A percentile compares a stretch with the other conserved stretches of the same genome.
phyloP scores from a whole-genome alignment of 1,140 invertebrate species.

The Pseudomyrmex cubaensis region DNA sequence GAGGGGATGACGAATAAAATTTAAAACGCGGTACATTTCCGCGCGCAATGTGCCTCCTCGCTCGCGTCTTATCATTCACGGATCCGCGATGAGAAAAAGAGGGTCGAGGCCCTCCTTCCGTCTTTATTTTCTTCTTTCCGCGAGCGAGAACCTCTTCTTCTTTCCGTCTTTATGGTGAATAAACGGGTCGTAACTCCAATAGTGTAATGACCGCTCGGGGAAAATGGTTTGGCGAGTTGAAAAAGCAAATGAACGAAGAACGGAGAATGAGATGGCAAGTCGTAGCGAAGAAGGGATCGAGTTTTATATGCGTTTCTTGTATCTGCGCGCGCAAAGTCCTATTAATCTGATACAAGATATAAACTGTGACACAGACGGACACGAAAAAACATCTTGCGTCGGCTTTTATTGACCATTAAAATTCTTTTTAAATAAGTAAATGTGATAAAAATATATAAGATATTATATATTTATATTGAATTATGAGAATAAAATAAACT shows the following conservation, averaged over 20 bases:
- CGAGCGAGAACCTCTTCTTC: background rate
- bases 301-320: slow-evolving; percentile 46
- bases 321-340: background rate
- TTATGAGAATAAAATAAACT: background rate
- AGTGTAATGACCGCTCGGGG: slow-evolving; percentile 63
- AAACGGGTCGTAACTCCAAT: slow-evolving; percentile 69
- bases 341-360: slow-evolving; percentile 51
- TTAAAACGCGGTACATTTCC: slow-evolving; percentile 13
- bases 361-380: slow-evolving; percentile 35
- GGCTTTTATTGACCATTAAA: too few relatives aligned
- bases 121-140: slow-evolving; percentile 38
- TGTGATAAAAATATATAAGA: background rate
- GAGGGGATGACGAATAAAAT: slow-evolving; percentile 43
- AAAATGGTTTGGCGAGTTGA: slow-evolving; percentile 45
- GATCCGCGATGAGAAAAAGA: slow-evolving; percentile 26
- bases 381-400: background rate
- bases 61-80: slow-evolving; percentile 25
- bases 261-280: background rate
- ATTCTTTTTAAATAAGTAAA: too few relatives aligned
- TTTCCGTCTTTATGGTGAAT: slow-evolving; percentile 62
- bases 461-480: background rate
- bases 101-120: background rate
- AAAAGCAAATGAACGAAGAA: slow-evolving; percentile 39
- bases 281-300: background rate
- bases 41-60: background rate